Base-by-base conservation (phyloP, 2,888 invertebrate genomes). In the Ophion ellenae region DNA sequence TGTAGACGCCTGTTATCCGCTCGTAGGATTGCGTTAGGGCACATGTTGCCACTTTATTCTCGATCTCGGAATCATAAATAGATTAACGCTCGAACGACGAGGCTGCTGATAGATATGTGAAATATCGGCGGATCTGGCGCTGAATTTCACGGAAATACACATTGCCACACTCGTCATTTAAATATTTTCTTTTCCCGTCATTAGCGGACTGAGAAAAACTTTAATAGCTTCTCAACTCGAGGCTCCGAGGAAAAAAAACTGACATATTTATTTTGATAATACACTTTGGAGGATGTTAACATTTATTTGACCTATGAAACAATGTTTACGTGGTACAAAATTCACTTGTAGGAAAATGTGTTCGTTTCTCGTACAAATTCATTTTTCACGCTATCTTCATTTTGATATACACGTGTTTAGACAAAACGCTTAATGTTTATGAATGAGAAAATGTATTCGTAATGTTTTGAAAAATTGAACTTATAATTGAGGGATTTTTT, bases 1-100 rank as follows among this genome's bases (percentile, higher is more conserved):
- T 10, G 17, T 45, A 63, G 2, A 57, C 9, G 74, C 36, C 17
- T 7, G 32, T 71, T 57, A 53, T 32, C 32, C 32, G 32, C 57
- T 63, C 45, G 45, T 74, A 9, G 61, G 24, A 45, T 63, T 63
- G 70, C 28, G 28, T 47, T 7, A 1, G 24, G 20, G 9, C 32
- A 28, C 61, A 63, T 63, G 57, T 70, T 70, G 63, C 63, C 53
- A 53, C 64, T 57, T 57, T 69, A 20, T n/a, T 74, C 45, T 59
- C 45, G 45, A 74, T 59, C 40, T 59, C 28, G 20, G 11, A 11
- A 1, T 66, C 28, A 66, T 80, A 80, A 66, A 80, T 66, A 66
- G 66, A 81, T 28, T 9, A 53, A 64, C 45, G 63, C 9, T 53
- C 36, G 28, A 67, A 40, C 53, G 70, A 73, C 63, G 57, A 71